These are phyloP conservation scores for Myotis vivesi DNA, from an alignment of 2,797 vertebrate species.

Conservation along the genomic window DNA sequence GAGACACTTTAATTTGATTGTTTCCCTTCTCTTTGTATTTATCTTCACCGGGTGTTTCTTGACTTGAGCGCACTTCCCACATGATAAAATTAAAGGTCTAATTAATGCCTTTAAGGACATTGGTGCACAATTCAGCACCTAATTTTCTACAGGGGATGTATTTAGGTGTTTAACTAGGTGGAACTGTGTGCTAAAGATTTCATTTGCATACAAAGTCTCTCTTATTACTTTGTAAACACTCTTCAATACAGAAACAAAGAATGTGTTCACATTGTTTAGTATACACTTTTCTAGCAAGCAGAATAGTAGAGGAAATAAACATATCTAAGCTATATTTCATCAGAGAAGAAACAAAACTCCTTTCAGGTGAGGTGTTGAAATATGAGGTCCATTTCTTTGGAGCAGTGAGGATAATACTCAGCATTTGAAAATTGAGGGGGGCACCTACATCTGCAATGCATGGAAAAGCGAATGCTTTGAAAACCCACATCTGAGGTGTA, in stretches of 20 bases:
- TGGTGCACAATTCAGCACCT: conserved; percentile 76
- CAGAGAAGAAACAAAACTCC: conserved; percentile 70
- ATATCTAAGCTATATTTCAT: conserved; percentile 65
- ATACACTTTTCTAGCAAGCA: conserved; percentile 58
- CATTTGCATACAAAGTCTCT: conserved; percentile 75
- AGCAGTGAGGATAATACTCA: conserved; percentile 52
- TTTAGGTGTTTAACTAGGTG: conserved; percentile 80
- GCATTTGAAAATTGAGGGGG: conserved; percentile 47
- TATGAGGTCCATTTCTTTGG: conserved; percentile 68
- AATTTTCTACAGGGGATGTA: conserved; percentile 77
- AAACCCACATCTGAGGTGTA: conserved; percentile 63
- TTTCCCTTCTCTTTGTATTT: conserved; percentile 65
- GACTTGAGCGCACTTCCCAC: conserved; percentile 72
- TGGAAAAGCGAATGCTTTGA: conserved; percentile 61
- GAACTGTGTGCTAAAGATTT: conserved; percentile 72
- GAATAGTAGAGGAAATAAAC: conserved; percentile 65
- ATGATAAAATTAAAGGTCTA: conserved; percentile 78
- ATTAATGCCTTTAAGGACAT: conserved; percentile 78
- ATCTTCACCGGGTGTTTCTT: conserved; percentile 78
- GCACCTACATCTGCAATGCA: neutral
- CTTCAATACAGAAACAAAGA: conserved; percentile 54
- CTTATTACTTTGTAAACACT: conserved; percentile 65
- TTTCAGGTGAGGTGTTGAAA: conserved; percentile 68
- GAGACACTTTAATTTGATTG: conserved; percentile 70
- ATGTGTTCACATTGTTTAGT: conserved; percentile 7